Conservation (phyloP, 1,140 invertebrate species). For the Meteorus sp. region DNA sequence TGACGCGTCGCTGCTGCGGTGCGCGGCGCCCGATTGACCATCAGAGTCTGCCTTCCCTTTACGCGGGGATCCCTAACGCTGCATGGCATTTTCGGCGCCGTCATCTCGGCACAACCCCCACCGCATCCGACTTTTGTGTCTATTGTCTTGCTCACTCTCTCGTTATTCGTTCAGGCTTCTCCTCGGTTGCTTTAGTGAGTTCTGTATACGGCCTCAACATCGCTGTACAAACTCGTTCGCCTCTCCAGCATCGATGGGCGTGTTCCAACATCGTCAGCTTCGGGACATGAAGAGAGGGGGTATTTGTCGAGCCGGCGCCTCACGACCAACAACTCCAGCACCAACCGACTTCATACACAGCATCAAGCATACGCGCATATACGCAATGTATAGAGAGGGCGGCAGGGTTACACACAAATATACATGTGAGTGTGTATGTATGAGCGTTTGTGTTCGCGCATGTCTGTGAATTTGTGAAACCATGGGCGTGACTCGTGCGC, state of each 20-base stretch:
- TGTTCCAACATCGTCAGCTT: slow-evolving; percentile 1
- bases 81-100: slow-evolving; percentile 26
- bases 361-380: too few species aligned
- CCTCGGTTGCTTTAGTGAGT: too few species aligned
- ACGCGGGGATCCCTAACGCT: slow-evolving; percentile 45
- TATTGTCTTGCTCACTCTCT: background rate
- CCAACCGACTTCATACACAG: too few species aligned
- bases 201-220: background rate
- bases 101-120: slow-evolving; percentile 34
- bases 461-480: too few species aligned
- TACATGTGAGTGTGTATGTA: too few species aligned
- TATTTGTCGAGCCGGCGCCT: background rate
- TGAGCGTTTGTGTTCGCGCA: too few species aligned
- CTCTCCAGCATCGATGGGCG: background rate
- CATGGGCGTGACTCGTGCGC: slow-evolving; percentile 29
- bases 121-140: slow-evolving; percentile 7
- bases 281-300: background rate
- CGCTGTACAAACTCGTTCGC: background rate
- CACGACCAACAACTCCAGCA: background rate
- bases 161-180: too few species aligned
- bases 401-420: too few species aligned
- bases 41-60: slow-evolving; percentile 55
- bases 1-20: slow-evolving; percentile 56
- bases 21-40: slow-evolving; percentile 59
- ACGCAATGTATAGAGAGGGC: slow-evolving; percentile 3